Evolutionary conservation across 2,113 vertebrate genomes (phyloP).

Genomic region (Muntiacus muntjak): DNA sequence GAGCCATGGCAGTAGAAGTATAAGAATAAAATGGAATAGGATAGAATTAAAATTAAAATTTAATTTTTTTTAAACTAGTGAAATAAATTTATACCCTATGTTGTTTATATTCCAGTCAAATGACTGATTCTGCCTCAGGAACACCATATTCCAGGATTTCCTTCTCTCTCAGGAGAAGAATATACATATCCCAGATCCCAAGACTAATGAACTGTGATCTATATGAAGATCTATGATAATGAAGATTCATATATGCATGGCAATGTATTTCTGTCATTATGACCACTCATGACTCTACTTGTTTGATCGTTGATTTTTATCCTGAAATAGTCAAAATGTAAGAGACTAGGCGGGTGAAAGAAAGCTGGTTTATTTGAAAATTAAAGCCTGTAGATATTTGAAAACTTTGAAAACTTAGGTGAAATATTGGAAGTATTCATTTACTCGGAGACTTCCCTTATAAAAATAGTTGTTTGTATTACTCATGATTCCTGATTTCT

Average conservation of each 20-base stretch:
- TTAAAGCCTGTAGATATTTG: not conserved
- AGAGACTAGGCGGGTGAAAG: not conserved
- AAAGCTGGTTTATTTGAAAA: not conserved
- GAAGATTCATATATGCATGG: not conserved
- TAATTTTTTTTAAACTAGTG: not conserved
- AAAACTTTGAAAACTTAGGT: not conserved
- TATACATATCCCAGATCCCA: not conserved
- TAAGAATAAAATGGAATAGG: not conserved
- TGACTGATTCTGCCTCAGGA: not conserved
- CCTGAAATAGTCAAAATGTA: not conserved
- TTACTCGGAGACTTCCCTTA: not conserved
- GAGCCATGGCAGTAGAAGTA: not conserved
- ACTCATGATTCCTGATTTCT: not conserved
- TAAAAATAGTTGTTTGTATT: not conserved
- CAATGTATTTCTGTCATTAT: not conserved
- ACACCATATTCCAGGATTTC: not conserved
- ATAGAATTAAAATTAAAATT: not conserved
- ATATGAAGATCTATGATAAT: not conserved
- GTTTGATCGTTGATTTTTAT: not conserved
- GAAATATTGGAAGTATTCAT: not conserved
- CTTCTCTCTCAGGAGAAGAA: not conserved
- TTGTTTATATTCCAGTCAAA: not conserved
- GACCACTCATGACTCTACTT: not conserved
- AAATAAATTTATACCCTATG: not conserved
- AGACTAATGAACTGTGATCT: not conserved